Evolutionary conservation across 64 coral and sea anemone species (phyloP), one percentile per base, ranked within the genome.

Genomic region (Actinia tenebrosa): DNA sequence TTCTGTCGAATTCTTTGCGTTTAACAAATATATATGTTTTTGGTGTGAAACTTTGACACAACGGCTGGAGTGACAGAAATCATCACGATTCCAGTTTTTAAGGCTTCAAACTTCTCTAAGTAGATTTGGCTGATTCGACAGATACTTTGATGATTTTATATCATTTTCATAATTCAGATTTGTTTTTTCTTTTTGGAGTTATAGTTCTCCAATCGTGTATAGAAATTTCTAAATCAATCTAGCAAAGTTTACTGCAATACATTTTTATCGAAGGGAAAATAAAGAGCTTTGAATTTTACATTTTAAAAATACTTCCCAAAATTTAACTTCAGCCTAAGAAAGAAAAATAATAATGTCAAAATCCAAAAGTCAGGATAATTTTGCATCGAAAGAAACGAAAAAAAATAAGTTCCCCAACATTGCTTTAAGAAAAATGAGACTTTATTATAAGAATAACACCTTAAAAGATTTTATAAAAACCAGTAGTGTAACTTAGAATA

Each of bases 391-490:
- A 37, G 30, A 37, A 37, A 37, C 30, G 30, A 37, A 37, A 37
- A 37, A 37, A 37, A 37, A 37, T 37, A 37, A 37, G 30, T 37
- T 50, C 47, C 47, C 2, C 47, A 5, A 50, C 3, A 50, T 50
- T 50, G 7, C 3, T 50, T 8, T 8, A 50, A 37, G 30, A 37
- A 50, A 50, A 50, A 50, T 50, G n/a, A 20, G 8, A 66, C 63
- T 66, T 66, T 66, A 6, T 42, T 75, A 75, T 75, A 75, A 75
- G 69, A 75, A 75, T 75, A 75, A 75, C 5, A 27, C 27, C 1
- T 75, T 75, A 42, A 42, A 37, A 75, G 69, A 15, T 75, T 23
- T 75, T 75, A 75, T 75, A 75, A 75, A 75, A 66, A 75, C 69
- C 5, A 14, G 23, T 75, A 26, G 26, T 4, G n/a, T 69, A 69